Evolutionary conservation across 2,113 vertebrate species (phyloP), one percentile per base, ranked within the genome.

Genomic region (Ceratotherium simum): DNA sequence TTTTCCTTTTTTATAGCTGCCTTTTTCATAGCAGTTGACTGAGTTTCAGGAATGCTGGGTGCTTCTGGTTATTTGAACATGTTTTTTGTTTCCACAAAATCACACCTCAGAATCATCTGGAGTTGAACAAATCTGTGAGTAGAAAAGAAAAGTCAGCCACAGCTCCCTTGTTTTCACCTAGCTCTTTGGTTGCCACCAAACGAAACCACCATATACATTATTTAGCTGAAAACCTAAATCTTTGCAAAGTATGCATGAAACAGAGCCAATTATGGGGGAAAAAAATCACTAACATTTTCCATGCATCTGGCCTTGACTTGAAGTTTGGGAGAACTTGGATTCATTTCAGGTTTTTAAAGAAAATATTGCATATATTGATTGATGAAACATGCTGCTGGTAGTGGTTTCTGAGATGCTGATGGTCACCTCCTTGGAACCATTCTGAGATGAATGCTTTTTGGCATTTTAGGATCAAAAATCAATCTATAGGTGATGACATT

Each of bases 401-500:
- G 95, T 96, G 76, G 48, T 73, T 97, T 97, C 84, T 97, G 92
- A 95, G 90, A 97, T 83, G 92, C 64, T 79, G 92, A 91, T 54
- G 64, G 94, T 96, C 84, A 95, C 91, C 87, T 96, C 72, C 70
- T 83, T 94, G 83, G 72, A 97, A 94, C 73, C 92, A 82, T 75
- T 97, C 95, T 91, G 76, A 94, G 90, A 92, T 91, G 84, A 96
- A 97, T 90, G 64, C 21, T 88, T 85, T 80, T 72, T 94, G 95
- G 88, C 36, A 88, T 86, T 95, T 93, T 88, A 94, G 95, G 92
- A 96, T 96, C 94, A 95, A 96, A 97, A 97, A 96, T 97, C 95
- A 95, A 87, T 98, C 92, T 83, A 54, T 81, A 96, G 95, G 97
- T 97, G 97, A 97, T 97, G 98, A 98, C 97, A 97, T 94, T 95